These are phyloP conservation scores for Tichodroma muraria DNA, from an alignment of 2,113 vertebrate species.

Conservation along the genomic window DNA sequence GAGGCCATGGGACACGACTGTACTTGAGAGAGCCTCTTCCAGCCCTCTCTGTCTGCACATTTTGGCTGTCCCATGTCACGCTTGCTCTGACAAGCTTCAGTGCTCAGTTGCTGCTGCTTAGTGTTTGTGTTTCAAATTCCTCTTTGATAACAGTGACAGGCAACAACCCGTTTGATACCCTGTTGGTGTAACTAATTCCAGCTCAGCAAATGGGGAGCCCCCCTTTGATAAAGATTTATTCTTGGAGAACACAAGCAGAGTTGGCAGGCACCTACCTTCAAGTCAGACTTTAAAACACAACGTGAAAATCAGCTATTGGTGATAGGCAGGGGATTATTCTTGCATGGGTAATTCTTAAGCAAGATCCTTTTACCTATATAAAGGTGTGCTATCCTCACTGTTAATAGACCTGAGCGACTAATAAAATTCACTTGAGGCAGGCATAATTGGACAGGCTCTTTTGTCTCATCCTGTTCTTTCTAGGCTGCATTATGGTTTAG, in stretches of 20 bases:
- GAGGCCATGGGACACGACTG: not conserved
- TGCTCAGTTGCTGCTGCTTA: not conserved
- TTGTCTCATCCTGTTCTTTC: not conserved
- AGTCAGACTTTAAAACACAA: not conserved
- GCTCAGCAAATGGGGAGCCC: not conserved
- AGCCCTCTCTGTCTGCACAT: not conserved
- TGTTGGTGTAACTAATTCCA: constrained; percentile 10
- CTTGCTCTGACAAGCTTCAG: not conserved
- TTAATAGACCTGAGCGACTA: not conserved
- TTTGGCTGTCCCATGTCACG: rapidly evolving
- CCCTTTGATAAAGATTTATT: constrained; percentile 14
- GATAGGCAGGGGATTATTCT: not conserved
- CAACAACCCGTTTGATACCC: not conserved
- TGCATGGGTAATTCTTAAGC: not conserved
- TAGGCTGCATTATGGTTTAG: not conserved
- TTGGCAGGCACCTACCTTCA: constrained; percentile 13
- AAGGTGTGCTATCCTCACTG: not conserved
- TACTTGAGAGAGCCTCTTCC: not conserved
- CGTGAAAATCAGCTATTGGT: not conserved
- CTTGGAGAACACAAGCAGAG: not conserved
- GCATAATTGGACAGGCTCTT: not conserved
- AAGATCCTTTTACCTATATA: not conserved
- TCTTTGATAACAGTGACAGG: not conserved
- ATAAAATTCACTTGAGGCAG: not conserved
- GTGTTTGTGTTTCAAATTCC: not conserved